A percentile compares a stretch with the other conserved stretches of the same genome.
Evolutionary conservation across 2,888 invertebrate genomes (phyloP).

Genomic region (Drosophila anomelani): DNA sequence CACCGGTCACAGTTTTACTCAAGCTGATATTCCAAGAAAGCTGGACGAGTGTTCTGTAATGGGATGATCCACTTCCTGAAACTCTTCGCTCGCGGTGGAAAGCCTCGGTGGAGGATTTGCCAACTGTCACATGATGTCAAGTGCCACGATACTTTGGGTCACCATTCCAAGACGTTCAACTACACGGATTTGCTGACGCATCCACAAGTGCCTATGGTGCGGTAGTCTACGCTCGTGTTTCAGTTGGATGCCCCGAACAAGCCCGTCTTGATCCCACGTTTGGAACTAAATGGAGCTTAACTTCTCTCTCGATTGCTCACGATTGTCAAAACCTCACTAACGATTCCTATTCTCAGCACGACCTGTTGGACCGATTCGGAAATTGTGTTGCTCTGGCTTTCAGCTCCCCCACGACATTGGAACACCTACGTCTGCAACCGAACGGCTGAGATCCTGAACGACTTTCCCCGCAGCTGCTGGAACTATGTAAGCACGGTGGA

Average conservation of each 20-base stretch:
- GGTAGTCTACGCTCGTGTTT: not conserved
- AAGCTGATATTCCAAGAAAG: not conserved
- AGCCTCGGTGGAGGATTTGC: no score
- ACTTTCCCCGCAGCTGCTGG: not conserved
- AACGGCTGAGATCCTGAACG: not conserved
- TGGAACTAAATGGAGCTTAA: no score
- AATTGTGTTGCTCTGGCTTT: not conserved
- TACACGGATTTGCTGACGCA: no score
- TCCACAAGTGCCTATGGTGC: no score
- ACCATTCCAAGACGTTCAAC: no score
- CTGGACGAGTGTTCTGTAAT: not conserved
- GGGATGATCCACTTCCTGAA: not conserved
- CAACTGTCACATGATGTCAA: no score
- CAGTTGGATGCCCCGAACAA: not conserved
- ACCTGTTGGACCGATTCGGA: not conserved
- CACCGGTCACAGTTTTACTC: not conserved
- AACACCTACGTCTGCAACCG: not conserved
- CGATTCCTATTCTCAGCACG: not conserved
- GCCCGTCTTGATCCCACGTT: no score
- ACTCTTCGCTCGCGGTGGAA: no score
- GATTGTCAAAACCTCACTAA: no score
- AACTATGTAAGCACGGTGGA: not conserved
- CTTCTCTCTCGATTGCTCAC: no score
- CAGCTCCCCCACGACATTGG: not conserved
- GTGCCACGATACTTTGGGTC: no score